phyloP scores from a whole-genome alignment of 2,797 vertebrate species.

The Macroramphosus scolopax region DNA sequence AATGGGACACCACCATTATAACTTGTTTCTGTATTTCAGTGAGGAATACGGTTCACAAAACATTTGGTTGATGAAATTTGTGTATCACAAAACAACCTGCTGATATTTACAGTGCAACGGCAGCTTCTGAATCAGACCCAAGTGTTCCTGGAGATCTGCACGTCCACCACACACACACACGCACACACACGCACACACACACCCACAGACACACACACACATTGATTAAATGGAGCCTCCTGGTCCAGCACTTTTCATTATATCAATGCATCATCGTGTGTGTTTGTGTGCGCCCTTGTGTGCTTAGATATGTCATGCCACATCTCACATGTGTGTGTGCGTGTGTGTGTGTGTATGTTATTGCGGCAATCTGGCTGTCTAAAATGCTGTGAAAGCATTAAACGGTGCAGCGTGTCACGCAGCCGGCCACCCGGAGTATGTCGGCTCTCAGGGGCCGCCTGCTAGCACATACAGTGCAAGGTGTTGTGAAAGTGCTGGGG shows the following conservation, averaged over 20 bases:
- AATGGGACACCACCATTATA: too few relatives aligned
- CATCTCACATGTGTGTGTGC: conserved; percentile 25
- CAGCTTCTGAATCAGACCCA: conserved; percentile 13
- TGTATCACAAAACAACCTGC: too few relatives aligned
- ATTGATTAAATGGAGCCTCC: conserved; percentile 52
- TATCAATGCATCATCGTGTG: conserved; percentile 46
- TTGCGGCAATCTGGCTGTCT: conserved; percentile 4
- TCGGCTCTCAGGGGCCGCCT: conserved; percentile 24
- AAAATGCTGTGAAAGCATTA: conserved; percentile 56
- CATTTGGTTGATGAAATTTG: too few relatives aligned
- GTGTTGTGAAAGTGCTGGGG: conserved; percentile 32
- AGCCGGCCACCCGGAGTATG: conserved; percentile 14
- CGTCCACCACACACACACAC: background rate
- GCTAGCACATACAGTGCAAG: conserved; percentile 6
- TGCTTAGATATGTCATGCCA: conserved; percentile 32
- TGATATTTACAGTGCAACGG: conserved; percentile 2
- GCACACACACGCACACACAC: conserved; percentile 23
- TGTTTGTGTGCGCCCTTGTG: conserved; percentile 20
- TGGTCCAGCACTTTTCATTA: conserved; percentile 66
- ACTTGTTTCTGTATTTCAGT: background rate
- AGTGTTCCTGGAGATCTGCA: conserved; percentile 16
- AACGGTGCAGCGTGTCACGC: conserved; percentile 24
- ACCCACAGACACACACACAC: conserved; percentile 15
- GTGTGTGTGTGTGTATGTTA: conserved; percentile 15
- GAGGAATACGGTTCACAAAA: too few relatives aligned